phyloP scores from a whole-genome alignment of 2,797 vertebrate species.

The Lagodon rhomboides region DNA sequence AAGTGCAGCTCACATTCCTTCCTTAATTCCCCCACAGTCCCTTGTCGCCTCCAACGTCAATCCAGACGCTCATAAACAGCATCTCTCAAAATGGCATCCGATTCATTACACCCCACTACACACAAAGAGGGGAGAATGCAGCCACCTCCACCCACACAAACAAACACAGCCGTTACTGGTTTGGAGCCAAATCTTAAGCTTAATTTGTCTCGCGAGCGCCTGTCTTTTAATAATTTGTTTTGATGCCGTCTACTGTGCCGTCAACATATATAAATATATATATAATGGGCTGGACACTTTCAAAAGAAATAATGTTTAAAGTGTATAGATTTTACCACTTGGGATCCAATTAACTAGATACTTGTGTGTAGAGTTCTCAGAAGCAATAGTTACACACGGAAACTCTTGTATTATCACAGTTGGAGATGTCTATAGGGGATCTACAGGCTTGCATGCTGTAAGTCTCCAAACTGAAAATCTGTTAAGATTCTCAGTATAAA shows the following conservation, averaged over 20 bases:
- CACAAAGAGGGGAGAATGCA: conserved; percentile 43
- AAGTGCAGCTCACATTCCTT: conserved; percentile 71
- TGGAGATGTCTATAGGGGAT: background rate
- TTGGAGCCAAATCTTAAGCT: conserved; percentile 37
- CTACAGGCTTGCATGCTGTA: background rate
- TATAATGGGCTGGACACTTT: background rate
- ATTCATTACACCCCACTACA: conserved; percentile 75
- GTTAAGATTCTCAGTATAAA: background rate
- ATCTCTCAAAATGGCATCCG: conserved; percentile 74
- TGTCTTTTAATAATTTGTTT: conserved; percentile 38
- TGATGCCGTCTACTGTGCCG: conserved; percentile 12
- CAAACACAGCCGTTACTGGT: conserved; percentile 28
- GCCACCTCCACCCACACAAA: conserved; percentile 40
- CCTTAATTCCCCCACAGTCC: conserved; percentile 68
- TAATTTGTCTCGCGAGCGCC: conserved; percentile 34
- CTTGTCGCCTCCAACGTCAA: conserved; percentile 61
- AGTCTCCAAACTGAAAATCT: background rate
- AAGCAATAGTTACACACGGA: background rate
- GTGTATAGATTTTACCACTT: background rate
- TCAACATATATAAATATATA: background rate
- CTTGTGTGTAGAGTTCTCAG: background rate
- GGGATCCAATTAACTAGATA: background rate
- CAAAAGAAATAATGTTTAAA: background rate
- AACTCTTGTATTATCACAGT: background rate
- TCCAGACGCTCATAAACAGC: conserved; percentile 73